A percentile compares a stretch with the other conserved stretches of the same genome.
These are phyloP conservation scores for Vimba vimba DNA, from an alignment of 2,113 vertebrate species.

Conservation along the genomic window DNA sequence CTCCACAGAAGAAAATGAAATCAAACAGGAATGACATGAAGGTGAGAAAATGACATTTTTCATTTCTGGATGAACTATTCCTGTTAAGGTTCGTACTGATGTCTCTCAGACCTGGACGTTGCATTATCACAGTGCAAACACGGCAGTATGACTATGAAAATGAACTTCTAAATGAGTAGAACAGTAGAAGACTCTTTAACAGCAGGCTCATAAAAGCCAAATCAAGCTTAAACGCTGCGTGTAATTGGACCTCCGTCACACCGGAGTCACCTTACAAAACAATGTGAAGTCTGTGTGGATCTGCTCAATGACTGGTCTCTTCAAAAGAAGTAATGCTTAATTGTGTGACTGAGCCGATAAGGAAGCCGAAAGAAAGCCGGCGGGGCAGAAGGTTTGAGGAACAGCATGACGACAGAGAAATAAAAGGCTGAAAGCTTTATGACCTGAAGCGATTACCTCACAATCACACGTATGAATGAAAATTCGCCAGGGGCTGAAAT, in stretches of 20 bases:
- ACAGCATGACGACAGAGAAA: slow-evolving; percentile 13
- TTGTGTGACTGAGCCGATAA: slow-evolving; percentile 30
- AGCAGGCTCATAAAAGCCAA: slow-evolving; percentile 14
- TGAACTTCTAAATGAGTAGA: not conserved
- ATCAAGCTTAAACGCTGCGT: not conserved
- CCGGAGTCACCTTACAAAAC: slow-evolving; percentile 11
- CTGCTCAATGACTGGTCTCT: not conserved
- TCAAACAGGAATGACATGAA: not conserved
- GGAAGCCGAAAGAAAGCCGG: slow-evolving; percentile 22
- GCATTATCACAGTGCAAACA: slow-evolving; percentile 26
- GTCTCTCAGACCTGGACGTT: not conserved
- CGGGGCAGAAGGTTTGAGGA: not conserved
- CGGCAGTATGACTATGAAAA: slow-evolving; percentile 29
- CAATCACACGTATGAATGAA: not conserved
- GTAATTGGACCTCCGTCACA: not conserved
- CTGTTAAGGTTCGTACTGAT: not conserved
- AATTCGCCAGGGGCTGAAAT: not conserved
- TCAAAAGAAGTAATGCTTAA: not conserved
- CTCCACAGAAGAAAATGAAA: not conserved
- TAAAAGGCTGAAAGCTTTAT: not conserved
- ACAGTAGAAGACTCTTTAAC: not conserved
- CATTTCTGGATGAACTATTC: not conserved
- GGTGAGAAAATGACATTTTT: not conserved
- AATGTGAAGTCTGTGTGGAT: not conserved
- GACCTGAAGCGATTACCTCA: slow-evolving; percentile 25